Evolutionary conservation across 2,113 vertebrate species (phyloP).

Genomic region (Onychostoma macrolepis): DNA sequence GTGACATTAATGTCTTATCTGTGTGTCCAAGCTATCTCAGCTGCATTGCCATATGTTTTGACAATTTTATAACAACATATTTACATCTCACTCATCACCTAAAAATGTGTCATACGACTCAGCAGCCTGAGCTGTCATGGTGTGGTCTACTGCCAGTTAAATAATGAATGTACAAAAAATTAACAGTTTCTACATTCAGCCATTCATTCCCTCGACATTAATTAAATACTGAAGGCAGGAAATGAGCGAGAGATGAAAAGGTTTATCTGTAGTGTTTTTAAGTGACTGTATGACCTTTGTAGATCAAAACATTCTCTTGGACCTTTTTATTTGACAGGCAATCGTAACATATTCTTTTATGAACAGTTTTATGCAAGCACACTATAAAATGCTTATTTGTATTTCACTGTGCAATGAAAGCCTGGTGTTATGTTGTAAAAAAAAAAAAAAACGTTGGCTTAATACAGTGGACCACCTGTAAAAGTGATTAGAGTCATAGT

Average conservation of each 20-base stretch:
- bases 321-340: background rate
- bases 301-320: constrained; percentile 18
- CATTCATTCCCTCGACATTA: constrained; percentile 76
- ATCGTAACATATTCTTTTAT: constrained; percentile 11
- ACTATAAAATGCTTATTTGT: constrained; percentile 2
- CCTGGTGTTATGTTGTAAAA: background rate
- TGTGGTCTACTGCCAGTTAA: constrained; percentile 70
- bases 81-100: constrained; percentile 71
- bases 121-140: constrained; percentile 70
- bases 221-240: constrained; percentile 75
- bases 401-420: constrained; percentile 22
- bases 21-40: background rate
- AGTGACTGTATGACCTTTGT: constrained; percentile 45
- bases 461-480: constrained; percentile 31
- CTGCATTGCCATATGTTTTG: constrained; percentile 60
- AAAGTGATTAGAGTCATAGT: constrained; percentile 51
- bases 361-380: constrained; percentile 35
- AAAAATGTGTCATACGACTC: constrained; percentile 71
- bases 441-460: too few relatives aligned
- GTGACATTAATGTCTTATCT: background rate
- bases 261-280: constrained; percentile 62
- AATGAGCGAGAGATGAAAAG: constrained; percentile 49
- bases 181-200: constrained; percentile 77
- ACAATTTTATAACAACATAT: constrained; percentile 56
- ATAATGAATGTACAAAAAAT: constrained; percentile 78